Percentiles rank a stretch among this genome's conserved stretches.
phyloP scores from a whole-genome alignment of 1,140 invertebrate genomes.

The Agrypnia vestita region DNA sequence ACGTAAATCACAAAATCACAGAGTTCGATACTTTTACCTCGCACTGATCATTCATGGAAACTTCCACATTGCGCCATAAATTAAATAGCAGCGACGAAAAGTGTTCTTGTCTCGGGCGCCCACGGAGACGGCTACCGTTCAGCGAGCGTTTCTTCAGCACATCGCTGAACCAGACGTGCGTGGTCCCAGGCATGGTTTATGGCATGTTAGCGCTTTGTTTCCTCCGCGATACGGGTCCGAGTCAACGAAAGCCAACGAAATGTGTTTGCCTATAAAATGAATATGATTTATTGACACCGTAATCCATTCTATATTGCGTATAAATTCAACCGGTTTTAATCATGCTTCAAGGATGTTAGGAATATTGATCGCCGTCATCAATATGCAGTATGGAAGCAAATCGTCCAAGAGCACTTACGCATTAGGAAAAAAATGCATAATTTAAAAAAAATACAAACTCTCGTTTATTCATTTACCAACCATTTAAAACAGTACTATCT shows the following conservation, averaged over 20 bases:
- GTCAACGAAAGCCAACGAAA: conserved; percentile 11
- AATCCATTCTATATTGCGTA: conserved; percentile 42
- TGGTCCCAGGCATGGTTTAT: conserved; percentile 5
- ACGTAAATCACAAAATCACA: conserved; percentile 38
- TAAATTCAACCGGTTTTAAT: conserved; percentile 39
- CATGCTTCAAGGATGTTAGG: conserved; percentile 14
- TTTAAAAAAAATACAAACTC: no score
- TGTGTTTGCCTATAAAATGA: conserved; percentile 20
- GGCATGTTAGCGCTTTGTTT: conserved; percentile 17
- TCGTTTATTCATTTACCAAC: no score
- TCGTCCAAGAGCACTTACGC: no score
- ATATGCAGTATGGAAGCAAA: no score
- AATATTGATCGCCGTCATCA: background rate
- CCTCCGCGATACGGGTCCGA: background rate
- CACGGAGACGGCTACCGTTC: no score
- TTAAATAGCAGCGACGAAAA: conserved; percentile 8
- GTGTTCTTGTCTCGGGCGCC: conserved; percentile 8
- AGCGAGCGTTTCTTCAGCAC: no score
- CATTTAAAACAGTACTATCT: no score
- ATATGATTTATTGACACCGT: conserved; percentile 38
- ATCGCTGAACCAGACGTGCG: background rate
- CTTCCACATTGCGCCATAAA: conserved; percentile 35
- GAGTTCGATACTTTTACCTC: conserved; percentile 7
- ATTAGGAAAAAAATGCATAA: no score
- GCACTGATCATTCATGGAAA: conserved; percentile 37